These are phyloP conservation scores for Hylia prasina DNA, from an alignment of 2,113 vertebrate species.

Conservation along the genomic window DNA sequence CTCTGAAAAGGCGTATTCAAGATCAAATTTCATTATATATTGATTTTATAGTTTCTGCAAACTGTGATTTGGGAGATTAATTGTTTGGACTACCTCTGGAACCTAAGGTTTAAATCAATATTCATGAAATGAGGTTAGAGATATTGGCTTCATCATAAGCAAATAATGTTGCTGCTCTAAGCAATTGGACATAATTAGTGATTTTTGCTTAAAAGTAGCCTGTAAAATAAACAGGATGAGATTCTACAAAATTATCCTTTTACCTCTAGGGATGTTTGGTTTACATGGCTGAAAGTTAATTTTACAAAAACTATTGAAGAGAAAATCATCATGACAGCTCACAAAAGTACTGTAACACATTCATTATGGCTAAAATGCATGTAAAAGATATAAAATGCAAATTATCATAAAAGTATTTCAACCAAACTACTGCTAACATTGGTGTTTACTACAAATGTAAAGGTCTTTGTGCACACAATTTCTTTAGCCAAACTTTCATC, in stretches of 20 bases:
- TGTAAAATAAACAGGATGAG: slow-evolving; percentile 31
- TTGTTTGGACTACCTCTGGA: slow-evolving; percentile 49
- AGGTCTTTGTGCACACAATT: neutral
- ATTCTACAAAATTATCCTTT: slow-evolving; percentile 42
- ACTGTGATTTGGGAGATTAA: slow-evolving; percentile 63
- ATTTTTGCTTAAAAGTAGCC: slow-evolving; percentile 63
- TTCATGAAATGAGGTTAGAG: slow-evolving; percentile 64
- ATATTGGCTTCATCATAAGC: slow-evolving; percentile 59
- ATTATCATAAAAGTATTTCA: neutral
- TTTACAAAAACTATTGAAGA: neutral
- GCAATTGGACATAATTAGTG: slow-evolving; percentile 61
- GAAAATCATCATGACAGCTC: neutral
- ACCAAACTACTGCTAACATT: neutral
- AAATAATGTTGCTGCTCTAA: slow-evolving; percentile 64
- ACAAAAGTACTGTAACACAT: neutral
- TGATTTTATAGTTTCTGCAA: slow-evolving; percentile 67
- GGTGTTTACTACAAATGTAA: neutral
- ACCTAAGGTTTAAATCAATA: slow-evolving; percentile 68
- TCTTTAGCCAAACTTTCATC: too few relatives aligned
- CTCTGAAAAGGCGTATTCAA: slow-evolving; percentile 20
- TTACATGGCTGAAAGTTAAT: slow-evolving; percentile 38
- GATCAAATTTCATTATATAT: slow-evolving; percentile 61
- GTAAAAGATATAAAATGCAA: neutral
- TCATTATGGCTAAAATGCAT: neutral
- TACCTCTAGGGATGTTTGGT: neutral